phyloP scores from a whole-genome alignment of 2,797 vertebrate genomes.

The Pseudochirops corinnae region DNA sequence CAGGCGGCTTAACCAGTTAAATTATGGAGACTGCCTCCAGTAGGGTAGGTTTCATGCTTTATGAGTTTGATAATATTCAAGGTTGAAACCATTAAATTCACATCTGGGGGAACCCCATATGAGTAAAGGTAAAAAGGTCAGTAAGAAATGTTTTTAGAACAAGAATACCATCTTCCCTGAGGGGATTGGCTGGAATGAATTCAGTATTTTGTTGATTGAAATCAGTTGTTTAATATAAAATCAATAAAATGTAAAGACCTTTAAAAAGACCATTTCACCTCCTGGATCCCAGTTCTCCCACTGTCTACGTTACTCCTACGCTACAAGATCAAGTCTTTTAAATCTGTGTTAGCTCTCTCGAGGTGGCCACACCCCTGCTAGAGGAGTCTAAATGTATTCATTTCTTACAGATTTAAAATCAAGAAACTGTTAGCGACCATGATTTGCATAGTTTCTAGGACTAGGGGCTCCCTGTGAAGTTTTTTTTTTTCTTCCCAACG shows the following conservation, averaged over 20 bases:
- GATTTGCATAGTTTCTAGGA: neutral
- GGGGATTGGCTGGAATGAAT: constrained; percentile 44
- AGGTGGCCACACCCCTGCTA: neutral
- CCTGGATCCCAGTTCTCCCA: constrained; percentile 67
- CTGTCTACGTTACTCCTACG: neutral
- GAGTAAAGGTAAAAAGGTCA: constrained; percentile 77
- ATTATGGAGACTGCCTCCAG: constrained; percentile 60
- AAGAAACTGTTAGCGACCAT: neutral
- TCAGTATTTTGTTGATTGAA: constrained; percentile 50
- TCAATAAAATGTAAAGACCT: constrained; percentile 49
- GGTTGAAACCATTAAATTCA: constrained; percentile 66
- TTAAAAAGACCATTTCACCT: constrained; percentile 60
- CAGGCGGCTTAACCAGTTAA: constrained; percentile 62
- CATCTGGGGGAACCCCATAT: constrained; percentile 67
- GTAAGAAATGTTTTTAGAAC: constrained; percentile 67
- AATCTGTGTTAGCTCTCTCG: neutral
- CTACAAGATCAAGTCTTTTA: neutral
- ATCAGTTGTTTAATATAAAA: constrained; percentile 62
- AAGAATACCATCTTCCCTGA: constrained; percentile 72
- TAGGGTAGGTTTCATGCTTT: constrained; percentile 76
- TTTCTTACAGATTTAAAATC: neutral
- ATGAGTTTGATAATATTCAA: constrained; percentile 70
- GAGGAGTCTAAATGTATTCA: neutral
- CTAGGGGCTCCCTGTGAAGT: neutral
- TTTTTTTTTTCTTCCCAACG: neutral